phyloP scores from a whole-genome alignment of 2,113 vertebrate species.

The Osmerus mordax region DNA sequence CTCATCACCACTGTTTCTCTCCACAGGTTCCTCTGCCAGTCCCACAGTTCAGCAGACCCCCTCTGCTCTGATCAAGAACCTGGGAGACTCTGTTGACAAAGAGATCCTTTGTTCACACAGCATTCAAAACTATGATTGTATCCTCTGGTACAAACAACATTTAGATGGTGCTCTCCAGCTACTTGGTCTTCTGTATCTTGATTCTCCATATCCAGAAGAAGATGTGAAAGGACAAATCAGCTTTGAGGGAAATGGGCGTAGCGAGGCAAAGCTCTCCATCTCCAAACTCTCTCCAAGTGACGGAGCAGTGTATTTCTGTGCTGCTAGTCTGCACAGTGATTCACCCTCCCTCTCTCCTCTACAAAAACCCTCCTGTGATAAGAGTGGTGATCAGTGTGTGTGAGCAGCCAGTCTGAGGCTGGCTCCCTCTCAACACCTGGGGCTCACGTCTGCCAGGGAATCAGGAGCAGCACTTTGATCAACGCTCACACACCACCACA shows the following conservation, averaged over 20 bases:
- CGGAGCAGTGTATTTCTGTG: constrained; percentile 58
- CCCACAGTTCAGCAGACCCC: constrained; percentile 36
- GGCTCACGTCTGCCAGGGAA: too few species aligned
- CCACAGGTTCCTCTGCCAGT: constrained; percentile 33
- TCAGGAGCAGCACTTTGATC: neutral
- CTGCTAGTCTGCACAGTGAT: constrained; percentile 46
- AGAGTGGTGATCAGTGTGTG: too few species aligned
- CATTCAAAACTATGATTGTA: rapidly evolving
- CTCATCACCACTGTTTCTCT: neutral
- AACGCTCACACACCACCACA: neutral
- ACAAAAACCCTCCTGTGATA: constrained; percentile 37
- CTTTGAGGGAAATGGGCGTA: constrained; percentile 19
- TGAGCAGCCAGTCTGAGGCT: neutral
- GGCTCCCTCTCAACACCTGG: too few species aligned
- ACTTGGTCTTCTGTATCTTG: constrained; percentile 39
- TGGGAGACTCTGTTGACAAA: constrained; percentile 23
- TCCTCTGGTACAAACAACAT: constrained; percentile 61
- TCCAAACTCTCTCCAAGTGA: constrained; percentile 23
- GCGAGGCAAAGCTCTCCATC: constrained; percentile 9
- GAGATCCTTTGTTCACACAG: constrained; percentile 52
- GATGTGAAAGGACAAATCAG: constrained; percentile 30
- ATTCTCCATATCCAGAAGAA: neutral
- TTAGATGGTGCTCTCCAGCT: constrained; percentile 7
- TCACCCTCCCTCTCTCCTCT: constrained; percentile 1
- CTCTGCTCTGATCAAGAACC: constrained; percentile 24